Evolutionary conservation across 1,140 invertebrate genomes (phyloP).

Genomic region (Aleiodes sp.): DNA sequence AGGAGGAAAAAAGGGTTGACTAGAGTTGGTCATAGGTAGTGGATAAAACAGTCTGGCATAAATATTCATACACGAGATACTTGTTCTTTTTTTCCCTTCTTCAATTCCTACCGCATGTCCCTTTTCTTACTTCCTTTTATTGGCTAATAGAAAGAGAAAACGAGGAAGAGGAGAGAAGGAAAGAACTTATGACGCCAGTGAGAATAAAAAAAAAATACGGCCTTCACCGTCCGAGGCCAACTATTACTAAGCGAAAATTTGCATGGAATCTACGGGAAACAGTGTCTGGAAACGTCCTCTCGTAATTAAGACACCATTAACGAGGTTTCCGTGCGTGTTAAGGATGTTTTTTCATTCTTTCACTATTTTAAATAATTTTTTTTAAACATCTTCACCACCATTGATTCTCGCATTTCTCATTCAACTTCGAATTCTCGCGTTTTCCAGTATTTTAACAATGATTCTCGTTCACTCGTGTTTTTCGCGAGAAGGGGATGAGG

Average conservation of each 20-base stretch:
- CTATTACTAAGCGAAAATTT: slow-evolving; percentile 38
- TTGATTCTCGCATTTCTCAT: slow-evolving; percentile 1
- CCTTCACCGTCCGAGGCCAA: not conserved
- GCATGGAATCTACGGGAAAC: slow-evolving; percentile 44
- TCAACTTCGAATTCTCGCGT: slow-evolving; percentile 4
- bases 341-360: slow-evolving; percentile 4
- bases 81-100: slow-evolving; percentile 31
- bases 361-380: not conserved
- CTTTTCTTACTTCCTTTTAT: slow-evolving; percentile 11
- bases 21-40: slow-evolving; percentile 1
- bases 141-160: not conserved
- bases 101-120: not conserved
- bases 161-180: not conserved
- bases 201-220: slow-evolving; percentile 3
- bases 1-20: slow-evolving; percentile 24
- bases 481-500: not conserved
- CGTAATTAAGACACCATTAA: slow-evolving; percentile 55
- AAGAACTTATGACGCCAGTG: slow-evolving; percentile 5
- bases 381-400: not conserved
- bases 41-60: slow-evolving; percentile 34
- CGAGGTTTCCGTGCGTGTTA: slow-evolving; percentile 36
- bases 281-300: slow-evolving; percentile 25
- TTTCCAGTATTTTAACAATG: slow-evolving; percentile 31
- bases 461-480: not conserved
- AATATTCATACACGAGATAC: slow-evolving; percentile 56